Evolutionary conservation across 2,797 vertebrate genomes (phyloP), one percentile per base, ranked within the genome.

Genomic region (Lepidocolaptes lacrymiger): DNA sequence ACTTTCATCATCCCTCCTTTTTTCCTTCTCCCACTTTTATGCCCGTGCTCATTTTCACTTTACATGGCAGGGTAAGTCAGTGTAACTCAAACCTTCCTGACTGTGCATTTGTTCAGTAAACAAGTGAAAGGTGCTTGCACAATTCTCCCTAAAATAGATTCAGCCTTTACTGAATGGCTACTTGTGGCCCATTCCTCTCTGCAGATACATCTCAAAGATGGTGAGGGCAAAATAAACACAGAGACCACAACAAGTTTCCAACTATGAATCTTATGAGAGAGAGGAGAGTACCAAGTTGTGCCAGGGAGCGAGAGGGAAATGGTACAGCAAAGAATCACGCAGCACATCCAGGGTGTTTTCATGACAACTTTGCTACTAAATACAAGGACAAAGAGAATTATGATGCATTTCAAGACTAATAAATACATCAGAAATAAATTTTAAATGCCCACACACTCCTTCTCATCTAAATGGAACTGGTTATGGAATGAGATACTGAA

Each of bases 111-210:
- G 62, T 67, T 96, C 72, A 56, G 68, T 81, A 93, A 95, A 92
- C 75, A 93, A 85, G 61, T 67, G 67, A 88, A 85, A 88, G 39
- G 74, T 41, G 89, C 94, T 89, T 68, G 93, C 58, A 44, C 71
- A 95, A 96, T 62, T 95, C 89, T 82, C 39, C 26, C 51, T 46
- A 51, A 94, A 96, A 81, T 32, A 41, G 44, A 80, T 26, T 48
- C 89, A 89, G 44, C 39, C 69, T 15, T 12, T 41, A 4, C 41
- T n/a, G 49, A 73, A 27, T 5, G 48, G 68, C 66, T 78, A 41
- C 59, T 44, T 28, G 9, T 63, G 49, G 72, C 46, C 67, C 61
- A 26, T 62, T 69, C n/a, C 56, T 64, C 68, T 73, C 59, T 52
- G 48, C 79, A 91, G 75, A 62, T 5, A 12, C 39, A 18, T 4